Base-by-base conservation (phyloP, 2,113 vertebrate species). In the Bombycilla garrulus region DNA sequence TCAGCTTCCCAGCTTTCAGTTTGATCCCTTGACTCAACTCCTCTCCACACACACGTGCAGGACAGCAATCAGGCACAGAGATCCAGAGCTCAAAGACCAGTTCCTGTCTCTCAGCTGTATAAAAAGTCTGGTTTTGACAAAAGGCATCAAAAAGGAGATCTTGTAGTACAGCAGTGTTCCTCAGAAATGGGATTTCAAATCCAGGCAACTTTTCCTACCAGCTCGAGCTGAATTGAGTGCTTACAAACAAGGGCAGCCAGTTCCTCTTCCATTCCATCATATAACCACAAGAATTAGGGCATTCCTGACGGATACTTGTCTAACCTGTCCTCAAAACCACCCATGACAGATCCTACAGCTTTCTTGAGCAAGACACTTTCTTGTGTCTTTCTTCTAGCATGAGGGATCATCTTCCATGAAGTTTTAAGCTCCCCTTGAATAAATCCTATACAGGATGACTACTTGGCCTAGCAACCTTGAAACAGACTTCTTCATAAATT, bases 31-130 rank as follows among this genome's bases (percentile, higher is more conserved):
- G 33, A 45, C 35, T 72, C 58, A 67, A 8, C 48, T 69, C 45
- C 51, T 17, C 5, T 2, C 11, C n/a, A 11, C 14, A 20, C 25
- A 10, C 56, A 69, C 0, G 0, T 66, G 40, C 66, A 65, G 44
- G 21, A 47, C 23, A 25, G 11, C 35, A 33, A 8, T 3, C 15
- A 22, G 66, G 25, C 15, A 51, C 54, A 58, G 28, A 21, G 23
- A n/a, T 24, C 21, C 60, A 44, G 61, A 61, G 54, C 69, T 84
- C 45, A 42, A 7, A 81, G 7, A 51, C 12, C 36, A 77, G 33
- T 8, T 20, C 18, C 47, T 51, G 12, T 6, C 24, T 57, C 62
- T 40, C 6, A 42, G 19, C 33, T 79, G 35, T 6, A 40, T 22
- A 19, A 60, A 72, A 72, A n/a, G 3, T 5, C 25, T 90, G 38